phyloP scores from a whole-genome alignment of 2,888 invertebrate species.

The Mythimna loreyi region DNA sequence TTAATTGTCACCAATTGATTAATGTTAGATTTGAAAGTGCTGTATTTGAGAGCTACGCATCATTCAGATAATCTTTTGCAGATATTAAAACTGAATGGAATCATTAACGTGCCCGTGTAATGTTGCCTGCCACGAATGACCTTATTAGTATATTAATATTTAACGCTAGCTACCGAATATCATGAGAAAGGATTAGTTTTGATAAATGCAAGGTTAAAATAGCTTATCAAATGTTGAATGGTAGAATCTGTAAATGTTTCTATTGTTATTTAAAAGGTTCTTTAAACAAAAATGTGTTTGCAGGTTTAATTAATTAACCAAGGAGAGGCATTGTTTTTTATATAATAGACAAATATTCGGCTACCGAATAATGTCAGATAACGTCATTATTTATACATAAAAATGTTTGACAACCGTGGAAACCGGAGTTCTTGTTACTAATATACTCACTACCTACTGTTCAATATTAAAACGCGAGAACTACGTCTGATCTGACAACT shows the following conservation, averaged over 20 bases:
- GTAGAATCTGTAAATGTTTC: constrained; percentile 11
- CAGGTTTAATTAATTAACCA: constrained; percentile 31
- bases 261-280: constrained; percentile 11
- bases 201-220: constrained; percentile 30
- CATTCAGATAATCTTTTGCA: background rate
- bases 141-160: background rate
- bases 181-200: constrained; percentile 22
- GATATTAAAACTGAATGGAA: background rate
- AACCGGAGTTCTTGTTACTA: no score
- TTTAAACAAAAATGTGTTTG: constrained; percentile 4
- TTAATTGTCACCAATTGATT: constrained; percentile 6
- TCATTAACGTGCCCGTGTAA: background rate
- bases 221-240: constrained; percentile 25
- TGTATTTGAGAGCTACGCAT: background rate
- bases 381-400: constrained; percentile 31
- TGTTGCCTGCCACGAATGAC: background rate
- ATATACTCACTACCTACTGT: no score
- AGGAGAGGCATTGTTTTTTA: constrained; percentile 28
- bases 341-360: constrained; percentile 19
- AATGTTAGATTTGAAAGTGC: background rate
- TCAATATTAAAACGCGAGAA: background rate
- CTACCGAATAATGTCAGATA: background rate
- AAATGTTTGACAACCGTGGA: constrained; percentile 21
- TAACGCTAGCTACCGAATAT: constrained; percentile 9
- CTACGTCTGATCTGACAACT: background rate